Base-by-base conservation (phyloP, 2,888 invertebrate genomes). In the Dimorphilus gyrociliatus region DNA sequence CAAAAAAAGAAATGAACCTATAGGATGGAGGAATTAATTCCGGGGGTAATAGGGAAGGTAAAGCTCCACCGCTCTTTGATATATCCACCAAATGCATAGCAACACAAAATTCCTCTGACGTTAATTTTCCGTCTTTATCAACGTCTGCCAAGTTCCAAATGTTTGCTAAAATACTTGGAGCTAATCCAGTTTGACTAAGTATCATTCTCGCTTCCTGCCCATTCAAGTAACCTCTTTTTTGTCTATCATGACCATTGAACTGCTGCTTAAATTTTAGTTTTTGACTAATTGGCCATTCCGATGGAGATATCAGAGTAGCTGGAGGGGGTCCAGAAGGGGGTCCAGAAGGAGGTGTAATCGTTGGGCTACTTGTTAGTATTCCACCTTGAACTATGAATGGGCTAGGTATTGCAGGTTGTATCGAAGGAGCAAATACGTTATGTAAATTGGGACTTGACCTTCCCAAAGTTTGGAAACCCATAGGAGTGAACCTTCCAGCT, bases 51-150 rank as follows among this genome's bases (percentile, higher is more conserved):
- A 75, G 73, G 0, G 74, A 64, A 0, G 90, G 86, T 10, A 88
- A 74, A 3, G 74, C 69, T 44, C 78, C 77, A 0, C 88, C 88
- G 19, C 73, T 69, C 33, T 78, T 75, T 0, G 82, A 85, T 45
- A 78, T 72, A 55, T 92, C 92, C 48, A 85, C 84, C 26, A 97
- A 66, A 60, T 88, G 86, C 82, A 94, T 82, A 0, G 97, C 92
- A 32, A 97, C 68, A 7, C 92, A 86, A 57, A 97, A 97, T 66
- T 97, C 97, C 51, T 92, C 88, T 50, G 84, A 82, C 14, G 88
- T 81, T 6, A 97, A 68, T 32, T 82, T 76, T 1, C 97, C 97
- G 59, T 97, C 94, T 1, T 76, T 73, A 61, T 92, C 90, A 56
- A 90, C 72, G 60, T 94, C 94, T 0, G 92, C 73, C 14, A 94